Conservation (phyloP, 2,888 invertebrate species). For the Melanostoma scalare region DNA sequence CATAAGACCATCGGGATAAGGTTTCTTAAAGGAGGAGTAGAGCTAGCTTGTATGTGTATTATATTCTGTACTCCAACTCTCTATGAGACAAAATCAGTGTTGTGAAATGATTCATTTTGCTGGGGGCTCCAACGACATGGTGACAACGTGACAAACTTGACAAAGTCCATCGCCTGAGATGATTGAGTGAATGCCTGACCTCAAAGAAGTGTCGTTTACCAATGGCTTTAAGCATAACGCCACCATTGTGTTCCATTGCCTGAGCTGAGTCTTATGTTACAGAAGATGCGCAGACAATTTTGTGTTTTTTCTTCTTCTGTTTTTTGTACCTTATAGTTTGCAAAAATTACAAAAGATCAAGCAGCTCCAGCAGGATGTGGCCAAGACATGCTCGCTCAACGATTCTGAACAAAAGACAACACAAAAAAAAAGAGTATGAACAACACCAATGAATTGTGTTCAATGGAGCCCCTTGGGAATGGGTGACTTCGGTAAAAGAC, state of each 20-base stretch:
- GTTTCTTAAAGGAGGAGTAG: slow-evolving; percentile 34
- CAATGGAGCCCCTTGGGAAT: slow-evolving; percentile 66
- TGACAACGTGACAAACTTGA: slow-evolving; percentile 64
- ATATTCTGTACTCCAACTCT: slow-evolving; percentile 10
- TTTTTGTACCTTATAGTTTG: slow-evolving; percentile 36
- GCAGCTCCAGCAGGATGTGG: slow-evolving; percentile 64
- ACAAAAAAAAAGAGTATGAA: slow-evolving; percentile 2
- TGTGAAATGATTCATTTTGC: slow-evolving; percentile 45
- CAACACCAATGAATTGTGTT: slow-evolving; percentile 57
- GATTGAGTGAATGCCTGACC: slow-evolving; percentile 65
- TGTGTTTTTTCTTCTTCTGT: slow-evolving; percentile 3
- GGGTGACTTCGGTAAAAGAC: slow-evolving; percentile 26
- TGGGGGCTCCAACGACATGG: slow-evolving; percentile 27
- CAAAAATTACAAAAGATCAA: slow-evolving; percentile 62
- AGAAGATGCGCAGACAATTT: slow-evolving; percentile 36
- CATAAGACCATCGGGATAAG: slow-evolving; percentile 33
- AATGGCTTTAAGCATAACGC: slow-evolving; percentile 54
- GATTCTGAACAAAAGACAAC: slow-evolving; percentile 38
- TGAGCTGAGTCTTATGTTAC: slow-evolving; percentile 7
- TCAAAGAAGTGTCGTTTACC: slow-evolving; percentile 64
- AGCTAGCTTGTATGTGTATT: not conserved
- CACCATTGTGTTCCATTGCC: slow-evolving; percentile 24
- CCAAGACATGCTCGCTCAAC: slow-evolving; percentile 54
- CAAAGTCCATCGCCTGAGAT: slow-evolving; percentile 41
- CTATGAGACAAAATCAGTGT: not conserved